Base-by-base conservation (phyloP, 2,113 vertebrate genomes). In the Rhinoderma darwinii region DNA sequence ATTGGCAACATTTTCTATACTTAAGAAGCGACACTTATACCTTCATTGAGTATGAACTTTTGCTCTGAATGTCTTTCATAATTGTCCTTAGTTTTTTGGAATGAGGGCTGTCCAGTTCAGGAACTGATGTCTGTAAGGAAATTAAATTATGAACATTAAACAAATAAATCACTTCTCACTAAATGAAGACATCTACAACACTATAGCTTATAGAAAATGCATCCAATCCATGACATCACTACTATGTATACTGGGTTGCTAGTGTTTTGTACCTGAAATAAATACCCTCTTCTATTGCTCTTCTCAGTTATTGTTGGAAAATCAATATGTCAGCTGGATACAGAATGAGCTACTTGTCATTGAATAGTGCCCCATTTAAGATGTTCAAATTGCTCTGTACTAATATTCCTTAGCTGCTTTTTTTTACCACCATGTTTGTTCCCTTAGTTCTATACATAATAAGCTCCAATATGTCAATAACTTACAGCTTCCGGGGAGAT, bases 21-120 rank as follows among this genome's bases (percentile, higher is more conserved):
- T 0, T 39, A 0, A 39, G 27, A 44, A 6, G 14, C 17, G 50
- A 56, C 8, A 37, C 6, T 59, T 88, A 86, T 94, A 99, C 98
- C 96, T 98, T 98, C 97, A 98, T 98, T 0, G 96, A 96, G 90
- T 96, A 93, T 1, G 96, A 92, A 87, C 93, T 95, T 86, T 95
- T 95, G 56, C 93, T 93, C 61, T 96, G 94, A 88, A 97, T 92
- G 22, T 74, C 88, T 43, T 83, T 83, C 89, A 99, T 92, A 86
- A 97, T 91, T 87, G 92, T 91, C 56, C 93, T 93, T 20, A 99
- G 87, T 83, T 96, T 97, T 86, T 92, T 96, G 1, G 97, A 98
- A 81, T 96, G 79, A 0, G 95, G 93, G 88, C 92, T 98, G 89
- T 97, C 96, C 90, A 98, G 88, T 82, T 96, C 93, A 32, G 97